Conservation (phyloP, 1,140 invertebrate genomes). For the Eurosta solidaginis region DNA sequence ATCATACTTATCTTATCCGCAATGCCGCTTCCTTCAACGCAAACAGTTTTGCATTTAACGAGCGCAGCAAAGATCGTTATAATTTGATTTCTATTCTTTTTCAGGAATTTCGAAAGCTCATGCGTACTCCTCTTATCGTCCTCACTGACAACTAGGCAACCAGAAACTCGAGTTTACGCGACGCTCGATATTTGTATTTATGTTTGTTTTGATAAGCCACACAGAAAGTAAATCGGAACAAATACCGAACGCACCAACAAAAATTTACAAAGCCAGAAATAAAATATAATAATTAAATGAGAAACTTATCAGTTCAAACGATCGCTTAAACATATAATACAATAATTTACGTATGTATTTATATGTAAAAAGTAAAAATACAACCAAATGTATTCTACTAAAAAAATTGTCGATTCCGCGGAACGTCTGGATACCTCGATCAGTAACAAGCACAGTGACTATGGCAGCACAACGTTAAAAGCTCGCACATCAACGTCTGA, state of each 20-base stretch:
- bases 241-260: not conserved
- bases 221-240: not conserved
- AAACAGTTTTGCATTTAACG: too few species aligned
- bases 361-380: not conserved
- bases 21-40: too few species aligned
- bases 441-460: not conserved
- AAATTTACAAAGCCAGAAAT: not conserved
- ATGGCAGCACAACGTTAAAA: constrained; percentile 18
- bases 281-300: not conserved
- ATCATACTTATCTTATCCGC: too few species aligned
- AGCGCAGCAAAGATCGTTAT: too few species aligned
- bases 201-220: not conserved
- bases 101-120: too few species aligned
- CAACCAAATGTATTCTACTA: not conserved
- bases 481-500: not conserved
- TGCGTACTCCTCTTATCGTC: not conserved
- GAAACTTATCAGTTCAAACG: not conserved
- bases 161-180: not conserved
- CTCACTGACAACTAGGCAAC: not conserved
- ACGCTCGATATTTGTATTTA: not conserved
- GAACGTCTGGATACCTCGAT: not conserved
- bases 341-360: too few species aligned
- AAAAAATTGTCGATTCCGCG: not conserved
- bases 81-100: too few species aligned
- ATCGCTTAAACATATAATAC: not conserved